phyloP scores from a whole-genome alignment of 2,888 invertebrate species.

The Pyrrhosoma nymphula region DNA sequence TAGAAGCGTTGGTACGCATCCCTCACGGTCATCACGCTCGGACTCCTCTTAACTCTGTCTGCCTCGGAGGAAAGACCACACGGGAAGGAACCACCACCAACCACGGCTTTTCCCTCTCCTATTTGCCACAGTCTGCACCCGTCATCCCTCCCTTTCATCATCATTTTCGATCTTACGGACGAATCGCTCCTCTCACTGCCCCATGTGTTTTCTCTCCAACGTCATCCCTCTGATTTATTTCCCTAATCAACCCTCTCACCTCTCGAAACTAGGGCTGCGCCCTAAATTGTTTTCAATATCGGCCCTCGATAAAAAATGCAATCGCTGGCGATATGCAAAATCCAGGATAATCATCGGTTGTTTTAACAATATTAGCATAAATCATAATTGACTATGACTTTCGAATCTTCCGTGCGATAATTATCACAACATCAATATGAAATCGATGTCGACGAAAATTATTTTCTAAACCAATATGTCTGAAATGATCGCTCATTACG shows the following conservation, averaged over 20 bases:
- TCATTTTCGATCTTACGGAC: conserved; percentile 34
- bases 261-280: not conserved
- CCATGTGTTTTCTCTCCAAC: not conserved
- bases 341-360: no score
- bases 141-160: not conserved
- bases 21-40: conserved; percentile 31
- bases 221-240: not conserved
- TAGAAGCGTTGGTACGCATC: not conserved
- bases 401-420: no score
- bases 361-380: no score
- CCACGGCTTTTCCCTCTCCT: not conserved
- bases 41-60: not conserved
- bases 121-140: not conserved
- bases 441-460: no score
- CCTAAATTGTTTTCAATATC: not conserved
- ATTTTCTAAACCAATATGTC: no score
- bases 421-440: no score
- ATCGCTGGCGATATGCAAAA: no score
- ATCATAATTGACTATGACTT: no score
- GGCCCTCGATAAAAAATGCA: not conserved
- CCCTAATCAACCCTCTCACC: not conserved
- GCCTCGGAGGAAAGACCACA: not conserved
- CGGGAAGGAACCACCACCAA: not conserved
- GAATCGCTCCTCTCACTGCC: conserved; percentile 9
- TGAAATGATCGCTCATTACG: no score